Conservation (phyloP, 2,797 vertebrate species). For the Clarias platycephalus region DNA sequence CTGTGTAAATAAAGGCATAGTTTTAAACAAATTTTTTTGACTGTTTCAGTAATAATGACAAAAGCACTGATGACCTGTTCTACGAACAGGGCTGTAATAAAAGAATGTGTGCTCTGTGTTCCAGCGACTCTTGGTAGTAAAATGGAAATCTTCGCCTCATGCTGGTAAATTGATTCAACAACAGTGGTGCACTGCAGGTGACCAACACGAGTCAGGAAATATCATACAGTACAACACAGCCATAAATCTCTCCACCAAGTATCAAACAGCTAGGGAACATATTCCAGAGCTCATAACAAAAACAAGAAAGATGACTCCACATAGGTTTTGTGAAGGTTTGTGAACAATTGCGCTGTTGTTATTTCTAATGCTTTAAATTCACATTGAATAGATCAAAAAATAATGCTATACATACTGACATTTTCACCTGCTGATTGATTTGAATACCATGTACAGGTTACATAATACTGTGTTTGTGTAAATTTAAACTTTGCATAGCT, state of each 20-base stretch:
- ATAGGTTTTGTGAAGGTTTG: conserved; percentile 2
- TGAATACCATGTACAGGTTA: conserved; percentile 11
- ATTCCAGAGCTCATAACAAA: conserved; percentile 20
- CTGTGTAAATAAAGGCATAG: neutral
- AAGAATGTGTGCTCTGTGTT: neutral
- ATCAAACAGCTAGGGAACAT: conserved; percentile 37
- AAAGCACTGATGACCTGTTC: neutral
- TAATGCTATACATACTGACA: neutral
- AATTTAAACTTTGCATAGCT: conserved; percentile 74
- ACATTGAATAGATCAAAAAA: neutral
- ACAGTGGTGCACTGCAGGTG: conserved; percentile 32
- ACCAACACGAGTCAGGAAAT: conserved; percentile 35
- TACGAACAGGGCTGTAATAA: conserved; percentile 9
- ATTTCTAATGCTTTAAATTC: neutral
- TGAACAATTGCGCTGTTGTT: neutral
- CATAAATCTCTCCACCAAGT: conserved; percentile 53
- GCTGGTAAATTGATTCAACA: conserved; percentile 17
- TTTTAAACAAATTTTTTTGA: neutral
- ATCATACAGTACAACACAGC: conserved; percentile 31
- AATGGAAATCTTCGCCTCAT: conserved; percentile 9
- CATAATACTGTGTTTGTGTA: conserved; percentile 16
- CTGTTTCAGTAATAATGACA: neutral
- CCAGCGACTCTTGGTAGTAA: neutral
- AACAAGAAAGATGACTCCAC: conserved; percentile 14
- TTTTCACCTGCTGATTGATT: conserved; percentile 5